These are phyloP conservation scores for Cladopsammia gracilis DNA, from an alignment of 64 coral and sea anemone species.

Conservation along the genomic window DNA sequence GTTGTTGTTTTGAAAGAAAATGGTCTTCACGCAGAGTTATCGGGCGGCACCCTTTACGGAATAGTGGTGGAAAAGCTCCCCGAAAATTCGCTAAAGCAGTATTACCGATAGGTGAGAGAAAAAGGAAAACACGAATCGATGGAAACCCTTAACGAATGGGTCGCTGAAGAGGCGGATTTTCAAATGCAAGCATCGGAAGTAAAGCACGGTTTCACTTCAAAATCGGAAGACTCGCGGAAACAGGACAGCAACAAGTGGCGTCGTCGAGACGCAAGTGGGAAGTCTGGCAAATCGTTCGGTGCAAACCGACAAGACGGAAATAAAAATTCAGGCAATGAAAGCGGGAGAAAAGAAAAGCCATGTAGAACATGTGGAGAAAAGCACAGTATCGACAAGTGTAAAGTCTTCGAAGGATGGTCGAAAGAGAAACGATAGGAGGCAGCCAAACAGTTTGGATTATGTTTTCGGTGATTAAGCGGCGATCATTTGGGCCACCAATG, in stretches of 20 bases:
- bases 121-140: background rate
- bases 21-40: conserved; percentile 59
- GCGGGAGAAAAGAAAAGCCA: background rate
- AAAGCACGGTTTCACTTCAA: background rate
- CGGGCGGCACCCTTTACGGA: conserved; percentile 62
- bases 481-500: conserved; percentile 46
- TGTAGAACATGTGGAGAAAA: background rate
- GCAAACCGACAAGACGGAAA: background rate
- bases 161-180: background rate
- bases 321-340: background rate
- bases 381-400: background rate
- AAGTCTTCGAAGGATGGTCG: background rate
- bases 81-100: conserved; percentile 5
- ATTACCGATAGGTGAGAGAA: background rate
- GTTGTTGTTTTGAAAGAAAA: conserved; percentile 72
- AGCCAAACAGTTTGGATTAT: conserved; percentile 11
- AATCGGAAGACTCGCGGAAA: background rate
- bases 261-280: background rate
- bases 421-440: background rate
- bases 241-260: background rate
- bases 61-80: conserved; percentile 71
- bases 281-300: background rate
- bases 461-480: conserved; percentile 35
- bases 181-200: conserved; percentile 4
- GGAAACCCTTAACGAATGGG: background rate